Evolutionary conservation across 2,888 invertebrate species (phyloP).

Genomic region (Norana najaformis): DNA sequence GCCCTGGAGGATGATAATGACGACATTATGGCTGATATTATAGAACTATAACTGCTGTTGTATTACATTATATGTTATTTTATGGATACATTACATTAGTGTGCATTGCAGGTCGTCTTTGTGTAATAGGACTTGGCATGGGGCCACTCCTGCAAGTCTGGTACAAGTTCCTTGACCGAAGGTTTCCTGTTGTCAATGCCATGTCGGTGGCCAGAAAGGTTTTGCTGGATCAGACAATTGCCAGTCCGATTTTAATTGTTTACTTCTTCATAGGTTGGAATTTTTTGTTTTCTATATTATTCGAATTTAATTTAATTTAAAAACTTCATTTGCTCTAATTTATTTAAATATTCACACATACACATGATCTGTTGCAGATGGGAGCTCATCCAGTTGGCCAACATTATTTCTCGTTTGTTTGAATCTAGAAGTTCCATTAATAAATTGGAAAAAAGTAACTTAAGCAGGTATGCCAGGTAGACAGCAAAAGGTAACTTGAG

Average conservation of each 20-base stretch:
- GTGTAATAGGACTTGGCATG: constrained; percentile 29
- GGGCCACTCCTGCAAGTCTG: constrained; percentile 32
- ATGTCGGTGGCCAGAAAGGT: constrained; percentile 28
- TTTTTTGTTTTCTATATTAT: too few species aligned
- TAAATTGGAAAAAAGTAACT: too few species aligned
- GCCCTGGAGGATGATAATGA: background rate
- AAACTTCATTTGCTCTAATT: too few species aligned
- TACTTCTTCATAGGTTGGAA: constrained; percentile 34
- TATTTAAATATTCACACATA: too few species aligned
- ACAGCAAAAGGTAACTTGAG: too few species aligned
- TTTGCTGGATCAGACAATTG: constrained; percentile 28
- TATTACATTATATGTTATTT: background rate
- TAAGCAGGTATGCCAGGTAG: too few species aligned
- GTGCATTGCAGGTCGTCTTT: constrained; percentile 25
- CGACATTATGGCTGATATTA: background rate
- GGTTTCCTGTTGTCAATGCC: background rate
- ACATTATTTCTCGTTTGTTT: too few species aligned
- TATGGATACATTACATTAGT: background rate
- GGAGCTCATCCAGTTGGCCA: too few species aligned
- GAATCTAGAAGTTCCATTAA: too few species aligned
- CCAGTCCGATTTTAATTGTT: constrained; percentile 26
- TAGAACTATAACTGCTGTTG: background rate
- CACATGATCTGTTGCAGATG: too few species aligned
- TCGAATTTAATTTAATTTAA: too few species aligned
- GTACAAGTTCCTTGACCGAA: constrained; percentile 31